Evolutionary conservation across 2,888 invertebrate genomes (phyloP).

Genomic region (Eupithecia subumbrata): DNA sequence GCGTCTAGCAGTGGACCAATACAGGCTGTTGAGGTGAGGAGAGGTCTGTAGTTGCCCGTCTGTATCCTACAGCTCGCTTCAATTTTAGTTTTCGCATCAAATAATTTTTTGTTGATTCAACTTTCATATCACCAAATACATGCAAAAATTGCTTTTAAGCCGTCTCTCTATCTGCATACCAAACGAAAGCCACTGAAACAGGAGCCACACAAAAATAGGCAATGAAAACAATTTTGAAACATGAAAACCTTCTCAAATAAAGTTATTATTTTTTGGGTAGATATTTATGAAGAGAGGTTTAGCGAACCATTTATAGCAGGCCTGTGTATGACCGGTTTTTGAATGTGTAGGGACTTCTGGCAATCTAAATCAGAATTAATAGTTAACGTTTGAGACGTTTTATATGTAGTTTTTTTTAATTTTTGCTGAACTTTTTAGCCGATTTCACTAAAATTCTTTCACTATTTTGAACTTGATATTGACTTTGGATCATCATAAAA

Average conservation of each 20-base stretch:
- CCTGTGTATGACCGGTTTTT: not conserved
- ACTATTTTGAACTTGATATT: too few species aligned
- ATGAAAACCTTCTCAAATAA: constrained; percentile 15
- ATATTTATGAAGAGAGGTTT: not conserved
- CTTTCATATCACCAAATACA: constrained; percentile 14
- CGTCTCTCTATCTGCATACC: constrained; percentile 15
- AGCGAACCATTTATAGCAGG: not conserved
- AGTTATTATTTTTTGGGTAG: constrained; percentile 6
- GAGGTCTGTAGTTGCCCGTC: not conserved
- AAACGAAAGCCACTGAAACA: constrained; percentile 17
- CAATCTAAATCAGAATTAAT: too few species aligned
- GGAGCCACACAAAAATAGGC: constrained; percentile 18
- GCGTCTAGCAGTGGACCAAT: too few species aligned
- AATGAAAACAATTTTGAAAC: constrained; percentile 12
- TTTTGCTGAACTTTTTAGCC: too few species aligned
- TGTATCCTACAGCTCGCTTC: constrained; percentile 6
- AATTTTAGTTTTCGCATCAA: constrained; percentile 22
- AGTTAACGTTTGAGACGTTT: too few species aligned
- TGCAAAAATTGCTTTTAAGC: constrained; percentile 18
- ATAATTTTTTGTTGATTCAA: constrained; percentile 18
- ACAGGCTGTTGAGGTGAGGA: not conserved
- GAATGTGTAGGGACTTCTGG: too few species aligned
- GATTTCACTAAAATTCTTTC: too few species aligned
- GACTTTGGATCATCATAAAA: too few species aligned
- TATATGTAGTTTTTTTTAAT: too few species aligned